phyloP scores from a whole-genome alignment of 1,140 invertebrate species.

The Coelopa frigida region DNA sequence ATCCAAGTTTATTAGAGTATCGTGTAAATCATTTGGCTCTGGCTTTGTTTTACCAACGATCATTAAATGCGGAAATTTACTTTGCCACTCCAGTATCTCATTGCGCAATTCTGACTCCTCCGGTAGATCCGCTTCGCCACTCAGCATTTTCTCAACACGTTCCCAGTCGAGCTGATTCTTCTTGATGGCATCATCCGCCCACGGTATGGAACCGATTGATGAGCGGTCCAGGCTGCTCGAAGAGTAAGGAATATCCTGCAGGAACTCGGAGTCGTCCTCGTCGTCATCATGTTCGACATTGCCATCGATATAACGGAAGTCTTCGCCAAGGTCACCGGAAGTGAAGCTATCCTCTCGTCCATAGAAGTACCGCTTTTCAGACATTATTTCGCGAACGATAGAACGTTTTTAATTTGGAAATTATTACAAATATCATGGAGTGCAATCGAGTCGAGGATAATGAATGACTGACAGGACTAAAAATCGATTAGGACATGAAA shows the following conservation, averaged over 20 bases:
- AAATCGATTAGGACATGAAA: no score
- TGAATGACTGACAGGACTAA: no score
- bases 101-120: constrained; percentile 33
- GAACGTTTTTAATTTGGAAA: no score
- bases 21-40: background rate
- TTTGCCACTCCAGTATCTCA: constrained; percentile 40
- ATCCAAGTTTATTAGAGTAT: background rate
- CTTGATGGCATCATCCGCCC: constrained; percentile 43
- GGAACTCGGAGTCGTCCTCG: constrained; percentile 31
- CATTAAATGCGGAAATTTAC: constrained; percentile 29
- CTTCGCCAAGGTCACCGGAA: no score
- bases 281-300: constrained; percentile 23
- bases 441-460: no score
- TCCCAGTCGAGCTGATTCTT: constrained; percentile 42
- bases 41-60: background rate
- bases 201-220: constrained; percentile 40
- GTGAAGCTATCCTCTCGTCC: no score
- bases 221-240: constrained; percentile 41
- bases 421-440: no score
- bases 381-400: no score
- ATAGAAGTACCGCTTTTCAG: no score
- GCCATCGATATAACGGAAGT: no score
- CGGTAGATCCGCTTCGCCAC: constrained; percentile 22
- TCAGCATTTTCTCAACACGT: constrained; percentile 34
- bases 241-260: constrained; percentile 39